These are phyloP conservation scores for Rhinogobius similis DNA, from an alignment of 2,113 vertebrate genomes.

Conservation along the genomic window DNA sequence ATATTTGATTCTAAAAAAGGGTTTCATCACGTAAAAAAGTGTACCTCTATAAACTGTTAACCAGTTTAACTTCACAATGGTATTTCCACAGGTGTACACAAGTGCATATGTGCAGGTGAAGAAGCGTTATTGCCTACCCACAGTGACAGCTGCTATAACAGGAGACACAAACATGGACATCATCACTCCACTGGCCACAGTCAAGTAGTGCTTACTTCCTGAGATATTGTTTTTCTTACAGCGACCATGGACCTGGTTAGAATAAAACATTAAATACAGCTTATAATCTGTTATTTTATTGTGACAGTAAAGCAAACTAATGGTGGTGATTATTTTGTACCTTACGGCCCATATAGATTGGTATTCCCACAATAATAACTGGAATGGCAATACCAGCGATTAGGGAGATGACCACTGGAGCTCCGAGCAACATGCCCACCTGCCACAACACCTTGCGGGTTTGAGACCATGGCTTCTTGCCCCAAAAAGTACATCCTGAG, in stretches of 20 bases:
- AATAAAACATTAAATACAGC: slow-evolving; percentile 28
- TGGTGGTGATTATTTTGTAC: slow-evolving; percentile 41
- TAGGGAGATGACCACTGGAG: slow-evolving; percentile 86
- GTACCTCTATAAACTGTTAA: not conserved
- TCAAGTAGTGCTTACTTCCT: slow-evolving; percentile 87
- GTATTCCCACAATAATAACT: slow-evolving; percentile 86
- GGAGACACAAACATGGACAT: slow-evolving; percentile 87
- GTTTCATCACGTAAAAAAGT: slow-evolving; percentile 1
- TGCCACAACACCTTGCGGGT: slow-evolving; percentile 87
- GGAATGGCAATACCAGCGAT: slow-evolving; percentile 86
- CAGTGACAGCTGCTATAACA: slow-evolving; percentile 84
- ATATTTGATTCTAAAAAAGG: too few relatives aligned
- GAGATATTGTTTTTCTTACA: slow-evolving; percentile 88
- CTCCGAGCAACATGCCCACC: slow-evolving; percentile 88
- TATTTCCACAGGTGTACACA: not conserved
- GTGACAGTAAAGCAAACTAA: not conserved
- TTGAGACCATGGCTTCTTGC: slow-evolving; percentile 88
- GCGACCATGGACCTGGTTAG: slow-evolving; percentile 82
- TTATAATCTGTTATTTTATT: slow-evolving; percentile 15
- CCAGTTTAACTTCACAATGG: not conserved
- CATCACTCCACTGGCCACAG: slow-evolving; percentile 85
- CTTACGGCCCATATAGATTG: slow-evolving; percentile 89
- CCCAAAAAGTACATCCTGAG: slow-evolving; percentile 91
- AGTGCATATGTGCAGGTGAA: not conserved
- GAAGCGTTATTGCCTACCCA: slow-evolving; percentile 73